Percentiles rank a stretch among this genome's conserved stretches.
Evolutionary conservation across 2,888 invertebrate genomes (phyloP).

Genomic region (Calameuta pallipes): DNA sequence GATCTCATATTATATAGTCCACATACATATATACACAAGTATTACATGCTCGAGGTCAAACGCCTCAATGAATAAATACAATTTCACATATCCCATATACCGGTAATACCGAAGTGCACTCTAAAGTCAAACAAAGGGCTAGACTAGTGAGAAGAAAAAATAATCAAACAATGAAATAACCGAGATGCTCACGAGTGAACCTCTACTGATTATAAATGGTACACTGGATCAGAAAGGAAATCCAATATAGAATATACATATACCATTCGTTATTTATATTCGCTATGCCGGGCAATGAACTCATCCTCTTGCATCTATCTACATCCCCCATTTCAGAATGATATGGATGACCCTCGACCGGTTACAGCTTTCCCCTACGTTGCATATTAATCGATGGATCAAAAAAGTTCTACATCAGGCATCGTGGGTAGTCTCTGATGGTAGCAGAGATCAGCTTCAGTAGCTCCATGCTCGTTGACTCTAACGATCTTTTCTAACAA

Average conservation of each 20-base stretch:
- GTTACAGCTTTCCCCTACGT: not conserved
- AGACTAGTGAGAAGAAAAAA: not conserved
- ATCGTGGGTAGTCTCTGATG: not conserved
- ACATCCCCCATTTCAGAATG: not conserved
- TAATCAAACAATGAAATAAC: not conserved
- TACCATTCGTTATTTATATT: not conserved
- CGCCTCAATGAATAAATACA: not conserved
- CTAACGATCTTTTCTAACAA: not conserved
- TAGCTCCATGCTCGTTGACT: not conserved
- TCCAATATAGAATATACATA: not conserved
- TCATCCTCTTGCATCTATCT: not conserved
- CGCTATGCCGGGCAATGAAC: not conserved
- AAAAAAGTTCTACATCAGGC: not conserved
- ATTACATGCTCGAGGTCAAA: not conserved
- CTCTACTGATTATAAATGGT: not conserved
- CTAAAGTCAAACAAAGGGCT: not conserved
- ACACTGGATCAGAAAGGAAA: not conserved
- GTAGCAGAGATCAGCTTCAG: not conserved
- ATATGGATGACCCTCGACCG: not conserved
- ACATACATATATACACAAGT: not conserved
- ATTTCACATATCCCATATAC: not conserved
- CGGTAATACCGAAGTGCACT: not conserved
- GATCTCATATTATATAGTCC: not conserved
- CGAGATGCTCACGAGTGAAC: not conserved
- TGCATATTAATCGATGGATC: not conserved